Base-by-base conservation (phyloP, 2,888 invertebrate genomes). In the Augochlorella aurata region DNA sequence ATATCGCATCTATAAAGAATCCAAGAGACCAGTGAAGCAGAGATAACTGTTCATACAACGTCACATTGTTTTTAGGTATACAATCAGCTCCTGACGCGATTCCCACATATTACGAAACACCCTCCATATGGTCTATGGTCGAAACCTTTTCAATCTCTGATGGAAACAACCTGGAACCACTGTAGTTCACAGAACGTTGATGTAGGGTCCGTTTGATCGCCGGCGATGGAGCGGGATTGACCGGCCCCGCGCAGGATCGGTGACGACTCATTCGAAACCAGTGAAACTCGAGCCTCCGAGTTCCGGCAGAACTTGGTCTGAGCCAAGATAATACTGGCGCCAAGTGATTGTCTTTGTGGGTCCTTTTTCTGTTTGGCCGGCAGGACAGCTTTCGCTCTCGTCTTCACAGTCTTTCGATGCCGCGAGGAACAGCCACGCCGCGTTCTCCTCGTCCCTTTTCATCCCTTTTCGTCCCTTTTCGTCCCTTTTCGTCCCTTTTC, bases 281-380 rank as follows among this genome's bases (percentile, higher is more conserved):
- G 8, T 49, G 70, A 79, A 76, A 84, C 82, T 82, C 76, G 82
- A 80, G 75, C 79, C 79, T 75, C 77, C 75, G 77, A 81, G 86
- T 78, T 72, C 77, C 89, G 77, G 82, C 77, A 85, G 87, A 87
- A 89, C 82, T 87, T 86, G 78, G 80, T 83, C 80, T 77, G 85
- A 77, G 80, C 75, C 81, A 77, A 87, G 87, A 89, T 86, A 87
- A 85, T 79, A 84, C 83, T 87, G 90, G 90, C 89, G 90, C 88
- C 90, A 87, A 87, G 81, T 78, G 79, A 78, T 65, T 72, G 69
- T 71, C 78, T 72, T 77, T 77, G 54, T 45, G 8, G 10, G 63
- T 79, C 54, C 75, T 77, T 81, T 79, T 84, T 81, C 66, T 77
- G 50, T 83, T 67, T 63, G 38, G 24, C 44, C 58, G 49, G 24